phyloP scores from a whole-genome alignment of 1,140 invertebrate genomes.

The Drosophila nikananu region DNA sequence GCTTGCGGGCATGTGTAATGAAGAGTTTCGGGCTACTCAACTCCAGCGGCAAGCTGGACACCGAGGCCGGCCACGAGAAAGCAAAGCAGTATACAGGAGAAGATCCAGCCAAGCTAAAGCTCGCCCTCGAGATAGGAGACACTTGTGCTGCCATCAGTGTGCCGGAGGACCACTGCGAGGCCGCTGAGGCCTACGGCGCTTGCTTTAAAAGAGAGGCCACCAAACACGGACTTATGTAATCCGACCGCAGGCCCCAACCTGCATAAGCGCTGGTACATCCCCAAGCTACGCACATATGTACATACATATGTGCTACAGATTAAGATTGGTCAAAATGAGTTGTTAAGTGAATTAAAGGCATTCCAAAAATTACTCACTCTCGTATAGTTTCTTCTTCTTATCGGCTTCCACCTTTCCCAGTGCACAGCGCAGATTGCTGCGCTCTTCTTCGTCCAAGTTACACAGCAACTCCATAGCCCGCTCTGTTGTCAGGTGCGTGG shows the following conservation, averaged over 20 bases:
- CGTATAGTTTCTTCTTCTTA: conserved; percentile 63
- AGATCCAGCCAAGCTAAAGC: conserved; percentile 66
- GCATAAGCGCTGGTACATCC: background rate
- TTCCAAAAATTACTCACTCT: conserved; percentile 58
- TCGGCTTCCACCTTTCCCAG: conserved; percentile 60
- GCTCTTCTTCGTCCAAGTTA: conserved; percentile 67
- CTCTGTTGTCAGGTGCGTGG: conserved; percentile 56
- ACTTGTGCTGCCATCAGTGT: conserved; percentile 53
- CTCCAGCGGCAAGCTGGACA: conserved; percentile 59
- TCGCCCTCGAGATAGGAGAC: conserved; percentile 63
- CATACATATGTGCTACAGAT: background rate
- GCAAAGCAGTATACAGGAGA: conserved; percentile 61
- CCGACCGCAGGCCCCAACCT: background rate
- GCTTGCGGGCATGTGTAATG: conserved; percentile 70
- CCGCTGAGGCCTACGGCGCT: conserved; percentile 51
- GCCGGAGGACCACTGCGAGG: conserved; percentile 68
- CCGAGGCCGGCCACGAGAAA: conserved; percentile 47
- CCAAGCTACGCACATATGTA: background rate
- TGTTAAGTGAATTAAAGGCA: conserved; percentile 15
- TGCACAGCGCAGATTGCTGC: conserved; percentile 57
- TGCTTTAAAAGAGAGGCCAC: conserved; percentile 56
- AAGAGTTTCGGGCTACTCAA: conserved; percentile 51
- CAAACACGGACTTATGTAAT: conserved; percentile 50
- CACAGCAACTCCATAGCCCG: conserved; percentile 68
- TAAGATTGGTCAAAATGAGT: conserved; percentile 13